These are phyloP conservation scores for Eupithecia exiguata DNA, from an alignment of 2,888 invertebrate genomes.

Conservation along the genomic window DNA sequence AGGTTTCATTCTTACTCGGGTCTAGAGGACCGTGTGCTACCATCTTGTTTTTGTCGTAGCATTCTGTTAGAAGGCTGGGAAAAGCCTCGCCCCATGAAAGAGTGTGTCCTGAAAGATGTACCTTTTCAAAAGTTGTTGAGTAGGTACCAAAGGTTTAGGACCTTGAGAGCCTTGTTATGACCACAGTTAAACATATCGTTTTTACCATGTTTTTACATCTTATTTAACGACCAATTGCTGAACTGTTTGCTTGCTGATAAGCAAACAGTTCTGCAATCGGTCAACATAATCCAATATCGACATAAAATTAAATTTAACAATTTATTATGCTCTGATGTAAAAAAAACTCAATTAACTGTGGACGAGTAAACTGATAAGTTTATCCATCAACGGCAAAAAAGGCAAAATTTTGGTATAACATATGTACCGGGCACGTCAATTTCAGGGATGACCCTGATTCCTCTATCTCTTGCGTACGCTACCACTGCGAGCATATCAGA, in stretches of 20 bases:
- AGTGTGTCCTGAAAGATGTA: conserved; percentile 83
- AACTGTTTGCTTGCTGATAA: neutral
- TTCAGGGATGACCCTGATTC: conserved; percentile 94
- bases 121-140: neutral
- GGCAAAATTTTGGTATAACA: neutral
- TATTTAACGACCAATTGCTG: neutral
- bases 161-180: neutral
- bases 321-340: neutral
- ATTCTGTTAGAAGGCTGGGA: conserved; percentile 89
- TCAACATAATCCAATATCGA: neutral
- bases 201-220: neutral
- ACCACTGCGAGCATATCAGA: conserved; percentile 86
- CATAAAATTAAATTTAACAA: neutral
- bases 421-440: conserved; percentile 92
- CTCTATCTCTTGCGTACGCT: conserved; percentile 89
- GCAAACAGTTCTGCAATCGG: too few relatives aligned
- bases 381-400: conserved; percentile 88
- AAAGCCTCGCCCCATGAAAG: conserved; percentile 92
- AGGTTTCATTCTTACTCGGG: conserved; percentile 86
- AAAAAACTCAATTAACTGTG: conserved; percentile 50
- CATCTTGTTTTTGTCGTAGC: conserved; percentile 73
- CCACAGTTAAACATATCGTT: neutral
- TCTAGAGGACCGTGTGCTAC: conserved; percentile 90
- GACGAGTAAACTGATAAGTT: conserved; percentile 11
- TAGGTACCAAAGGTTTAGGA: neutral